phyloP scores from a whole-genome alignment of 2,888 invertebrate species.

The Perizoma flavofasciatum region DNA sequence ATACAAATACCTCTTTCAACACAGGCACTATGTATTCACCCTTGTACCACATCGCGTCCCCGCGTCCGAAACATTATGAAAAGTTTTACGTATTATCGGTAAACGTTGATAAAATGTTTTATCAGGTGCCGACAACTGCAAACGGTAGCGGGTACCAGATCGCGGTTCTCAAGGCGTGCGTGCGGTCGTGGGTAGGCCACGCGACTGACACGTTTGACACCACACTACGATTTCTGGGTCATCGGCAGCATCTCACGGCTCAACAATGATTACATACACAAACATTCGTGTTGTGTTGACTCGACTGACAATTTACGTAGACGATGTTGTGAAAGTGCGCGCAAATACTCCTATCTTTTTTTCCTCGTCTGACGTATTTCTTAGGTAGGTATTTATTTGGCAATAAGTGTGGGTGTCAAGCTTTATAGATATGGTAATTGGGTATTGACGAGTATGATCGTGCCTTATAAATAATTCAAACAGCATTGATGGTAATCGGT shows the following conservation, averaged over 20 bases:
- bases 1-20: conserved; percentile 50
- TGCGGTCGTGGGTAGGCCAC: conserved; percentile 21
- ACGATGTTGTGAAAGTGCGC: conserved; percentile 50
- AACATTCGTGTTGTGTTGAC: conserved; percentile 42
- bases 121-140: conserved; percentile 12
- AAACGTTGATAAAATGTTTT: conserved; percentile 23
- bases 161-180: conserved; percentile 8
- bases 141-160: conserved; percentile 6
- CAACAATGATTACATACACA: conserved; percentile 51
- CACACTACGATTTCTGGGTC: conserved; percentile 54
- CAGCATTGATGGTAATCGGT: conserved; percentile 30
- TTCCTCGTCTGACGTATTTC: conserved; percentile 1
- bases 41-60: conserved; percentile 49
- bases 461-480: conserved; percentile 45
- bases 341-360: conserved; percentile 12
- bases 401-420: conserved; percentile 22
- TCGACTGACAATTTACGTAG: conserved; percentile 44
- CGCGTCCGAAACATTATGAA: conserved; percentile 30
- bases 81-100: conserved; percentile 16
- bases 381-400: conserved; percentile 11
- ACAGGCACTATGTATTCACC: conserved; percentile 54
- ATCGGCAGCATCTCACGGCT: conserved; percentile 46
- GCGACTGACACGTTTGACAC: conserved; percentile 36
- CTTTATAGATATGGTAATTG: conserved; percentile 35
- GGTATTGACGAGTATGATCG: conserved; percentile 38